These are phyloP conservation scores for Palythoa heliodiscus DNA, from an alignment of 92 coral and sea anemone species.

Conservation along the genomic window DNA sequence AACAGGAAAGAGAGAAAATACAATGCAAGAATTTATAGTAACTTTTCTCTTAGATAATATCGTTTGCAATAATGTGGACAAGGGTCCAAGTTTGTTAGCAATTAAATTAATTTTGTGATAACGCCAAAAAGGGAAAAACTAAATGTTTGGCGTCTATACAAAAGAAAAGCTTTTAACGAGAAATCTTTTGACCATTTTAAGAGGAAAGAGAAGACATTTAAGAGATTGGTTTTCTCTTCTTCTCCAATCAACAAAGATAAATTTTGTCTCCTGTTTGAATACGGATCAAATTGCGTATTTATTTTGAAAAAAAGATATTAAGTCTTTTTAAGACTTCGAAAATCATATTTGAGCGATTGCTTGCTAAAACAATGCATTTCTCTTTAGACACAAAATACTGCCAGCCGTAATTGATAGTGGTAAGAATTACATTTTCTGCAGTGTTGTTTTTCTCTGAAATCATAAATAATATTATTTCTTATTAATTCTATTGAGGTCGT, in stretches of 20 bases:
- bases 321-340: constrained; percentile 17
- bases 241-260: constrained; percentile 16
- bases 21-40: neutral
- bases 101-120: constrained; percentile 44
- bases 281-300: constrained; percentile 36
- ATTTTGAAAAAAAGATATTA: constrained; percentile 36
- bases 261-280: constrained; percentile 35
- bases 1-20: neutral
- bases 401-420: constrained; percentile 9
- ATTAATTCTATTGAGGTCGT: constrained; percentile 11
- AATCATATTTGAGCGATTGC: constrained; percentile 28
- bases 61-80: constrained; percentile 5
- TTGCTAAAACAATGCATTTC: constrained; percentile 17
- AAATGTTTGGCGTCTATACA: constrained; percentile 71
- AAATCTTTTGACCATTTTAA: constrained; percentile 43
- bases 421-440: neutral
- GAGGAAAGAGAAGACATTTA: constrained; percentile 41
- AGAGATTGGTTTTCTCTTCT: constrained; percentile 43
- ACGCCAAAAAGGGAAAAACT: constrained; percentile 49
- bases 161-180: constrained; percentile 76
- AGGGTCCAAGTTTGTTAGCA: neutral
- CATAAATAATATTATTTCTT: neutral
- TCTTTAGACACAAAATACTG: constrained; percentile 16
- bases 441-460: neutral
- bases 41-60: constrained; percentile 9